phyloP scores from a whole-genome alignment of 2,797 vertebrate genomes.

The Chlorospingus semifuscus region DNA sequence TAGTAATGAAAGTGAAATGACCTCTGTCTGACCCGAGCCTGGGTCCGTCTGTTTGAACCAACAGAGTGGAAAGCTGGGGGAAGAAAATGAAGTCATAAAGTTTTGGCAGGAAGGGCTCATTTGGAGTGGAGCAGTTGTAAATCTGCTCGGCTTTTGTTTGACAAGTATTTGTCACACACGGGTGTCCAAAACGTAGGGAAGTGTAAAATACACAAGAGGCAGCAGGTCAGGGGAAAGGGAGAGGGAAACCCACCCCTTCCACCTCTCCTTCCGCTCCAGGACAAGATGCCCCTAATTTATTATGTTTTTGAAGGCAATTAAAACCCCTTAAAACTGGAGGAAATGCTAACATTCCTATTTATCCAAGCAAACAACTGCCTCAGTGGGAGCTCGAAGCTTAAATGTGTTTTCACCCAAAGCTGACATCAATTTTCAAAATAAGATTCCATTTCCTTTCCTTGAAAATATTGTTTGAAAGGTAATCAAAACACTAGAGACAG shows the following conservation, averaged over 20 bases:
- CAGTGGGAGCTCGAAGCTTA: background rate
- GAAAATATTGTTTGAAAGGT: slow-evolving; percentile 20
- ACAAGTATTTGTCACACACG: slow-evolving; percentile 79
- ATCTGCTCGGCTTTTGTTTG: slow-evolving; percentile 79
- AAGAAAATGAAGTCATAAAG: slow-evolving; percentile 82
- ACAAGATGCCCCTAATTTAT: slow-evolving; percentile 56
- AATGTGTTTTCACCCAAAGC: background rate
- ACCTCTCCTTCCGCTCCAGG: slow-evolving; percentile 55
- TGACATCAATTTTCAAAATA: slow-evolving; percentile 11
- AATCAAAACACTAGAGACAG: background rate
- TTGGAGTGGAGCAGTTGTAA: slow-evolving; percentile 73
- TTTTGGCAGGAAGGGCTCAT: slow-evolving; percentile 77
- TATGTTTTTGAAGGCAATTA: slow-evolving; percentile 60
- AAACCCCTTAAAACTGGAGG: slow-evolving; percentile 51
- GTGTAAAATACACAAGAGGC: slow-evolving; percentile 76
- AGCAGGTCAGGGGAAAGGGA: slow-evolving; percentile 70
- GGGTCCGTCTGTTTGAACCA: slow-evolving; percentile 79
- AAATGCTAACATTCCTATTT: slow-evolving; percentile 60
- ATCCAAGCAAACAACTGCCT: slow-evolving; percentile 61
- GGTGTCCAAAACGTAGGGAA: slow-evolving; percentile 76
- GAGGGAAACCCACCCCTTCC: slow-evolving; percentile 32
- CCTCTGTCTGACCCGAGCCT: slow-evolving; percentile 82
- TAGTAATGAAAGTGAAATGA: slow-evolving; percentile 84
- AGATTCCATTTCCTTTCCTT: slow-evolving; percentile 23
- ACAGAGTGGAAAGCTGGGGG: slow-evolving; percentile 73